Conservation (phyloP, 2,797 vertebrate genomes). For the Sebastiscus tertius region DNA sequence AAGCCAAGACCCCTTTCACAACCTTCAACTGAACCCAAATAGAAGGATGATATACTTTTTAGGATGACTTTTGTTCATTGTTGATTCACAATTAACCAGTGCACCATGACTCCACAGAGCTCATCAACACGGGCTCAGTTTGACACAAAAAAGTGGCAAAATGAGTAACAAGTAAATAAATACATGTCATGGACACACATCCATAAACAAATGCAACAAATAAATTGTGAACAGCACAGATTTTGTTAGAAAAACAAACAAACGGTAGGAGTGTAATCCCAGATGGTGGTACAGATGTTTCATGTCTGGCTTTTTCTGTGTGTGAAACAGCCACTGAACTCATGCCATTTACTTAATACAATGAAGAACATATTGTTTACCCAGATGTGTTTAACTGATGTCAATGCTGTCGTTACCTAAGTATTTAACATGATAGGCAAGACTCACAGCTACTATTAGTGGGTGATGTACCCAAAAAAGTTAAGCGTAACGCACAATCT, state of each 20-base stretch:
- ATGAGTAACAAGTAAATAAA: constrained; percentile 71
- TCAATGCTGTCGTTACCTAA: constrained; percentile 3
- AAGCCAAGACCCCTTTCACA: background rate
- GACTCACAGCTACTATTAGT: constrained; percentile 38
- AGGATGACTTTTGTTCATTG: constrained; percentile 20
- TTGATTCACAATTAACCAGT: constrained; percentile 50
- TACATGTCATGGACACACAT: constrained; percentile 61
- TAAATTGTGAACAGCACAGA: constrained; percentile 33
- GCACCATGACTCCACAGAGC: constrained; percentile 46
- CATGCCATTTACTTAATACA: constrained; percentile 1
- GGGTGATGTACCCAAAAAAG: background rate
- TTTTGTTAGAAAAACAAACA: constrained; percentile 12
- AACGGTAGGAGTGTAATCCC: constrained; percentile 35
- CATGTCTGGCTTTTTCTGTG: background rate
- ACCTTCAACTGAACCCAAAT: background rate
- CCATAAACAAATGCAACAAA: constrained; percentile 55
- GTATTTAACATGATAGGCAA: constrained; percentile 1
- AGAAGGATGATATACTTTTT: background rate
- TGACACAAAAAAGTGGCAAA: constrained; percentile 54
- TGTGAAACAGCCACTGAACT: constrained; percentile 20
- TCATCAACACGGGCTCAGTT: constrained; percentile 63
- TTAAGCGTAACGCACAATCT: background rate
- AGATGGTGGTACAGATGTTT: constrained; percentile 36
- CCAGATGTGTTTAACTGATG: constrained; percentile 11
- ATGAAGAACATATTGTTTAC: constrained; percentile 15